phyloP scores from a whole-genome alignment of 2,888 invertebrate genomes.

The Catocala fraxini region DNA sequence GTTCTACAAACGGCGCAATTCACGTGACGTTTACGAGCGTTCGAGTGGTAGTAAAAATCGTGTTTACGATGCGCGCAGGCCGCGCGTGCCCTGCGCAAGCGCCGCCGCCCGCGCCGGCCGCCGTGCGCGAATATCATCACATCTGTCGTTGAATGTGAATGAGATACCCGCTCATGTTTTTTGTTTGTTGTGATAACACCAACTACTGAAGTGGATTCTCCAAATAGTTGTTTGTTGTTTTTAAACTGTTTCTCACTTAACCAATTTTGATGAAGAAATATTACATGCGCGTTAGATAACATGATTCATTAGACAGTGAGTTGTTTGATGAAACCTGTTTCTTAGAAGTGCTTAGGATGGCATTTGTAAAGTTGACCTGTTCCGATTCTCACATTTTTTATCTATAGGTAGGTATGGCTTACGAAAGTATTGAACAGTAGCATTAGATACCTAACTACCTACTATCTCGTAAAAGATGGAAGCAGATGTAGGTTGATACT shows the following conservation, averaged over 20 bases:
- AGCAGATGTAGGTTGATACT: too few species aligned
- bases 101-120: slow-evolving; percentile 50
- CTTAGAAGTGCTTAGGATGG: background rate
- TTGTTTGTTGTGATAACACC: slow-evolving; percentile 56
- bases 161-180: slow-evolving; percentile 51
- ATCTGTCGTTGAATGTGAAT: slow-evolving; percentile 75
- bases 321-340: background rate
- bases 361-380: background rate
- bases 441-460: too few species aligned
- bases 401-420: too few species aligned
- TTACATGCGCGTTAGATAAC: background rate
- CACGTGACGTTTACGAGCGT: slow-evolving; percentile 85
- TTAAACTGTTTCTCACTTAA: slow-evolving; percentile 22
- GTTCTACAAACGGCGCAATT: slow-evolving; percentile 86
- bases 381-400: background rate
- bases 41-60: slow-evolving; percentile 86
- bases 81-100: slow-evolving; percentile 71
- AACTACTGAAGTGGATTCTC: slow-evolving; percentile 47
- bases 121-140: slow-evolving; percentile 65
- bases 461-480: too few species aligned
- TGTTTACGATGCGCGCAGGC: slow-evolving; percentile 77
- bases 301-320: slow-evolving; percentile 4
- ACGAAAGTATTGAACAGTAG: too few species aligned
- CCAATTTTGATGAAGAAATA: slow-evolving; percentile 8
- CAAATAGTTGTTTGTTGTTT: slow-evolving; percentile 44